These are phyloP conservation scores for Tetramorium parvispinum DNA, from an alignment of 1,140 invertebrate genomes.

Conservation along the genomic window DNA sequence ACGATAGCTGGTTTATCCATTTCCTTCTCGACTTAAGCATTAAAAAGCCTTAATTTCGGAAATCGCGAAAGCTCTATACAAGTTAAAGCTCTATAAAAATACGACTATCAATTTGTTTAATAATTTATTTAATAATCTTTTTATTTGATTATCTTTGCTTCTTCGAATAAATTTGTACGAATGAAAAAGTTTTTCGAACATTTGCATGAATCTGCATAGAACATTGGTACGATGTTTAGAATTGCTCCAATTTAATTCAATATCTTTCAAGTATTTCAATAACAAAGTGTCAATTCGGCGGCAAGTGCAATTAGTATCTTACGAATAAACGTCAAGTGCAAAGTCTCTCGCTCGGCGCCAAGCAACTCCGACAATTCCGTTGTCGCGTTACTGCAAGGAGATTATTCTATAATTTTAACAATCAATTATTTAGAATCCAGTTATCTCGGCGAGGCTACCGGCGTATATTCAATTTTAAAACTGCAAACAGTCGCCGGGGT, in stretches of 20 bases:
- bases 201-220: slow-evolving; percentile 6
- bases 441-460: slow-evolving; percentile 35
- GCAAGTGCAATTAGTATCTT: slow-evolving; percentile 27
- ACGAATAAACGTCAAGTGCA: background rate
- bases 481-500: slow-evolving; percentile 51
- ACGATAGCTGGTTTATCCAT: background rate
- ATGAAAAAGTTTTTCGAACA: background rate
- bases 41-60: background rate
- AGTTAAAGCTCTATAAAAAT: background rate
- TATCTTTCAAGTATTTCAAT: slow-evolving; percentile 12
- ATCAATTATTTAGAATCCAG: slow-evolving; percentile 60
- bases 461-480: slow-evolving; percentile 63
- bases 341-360: background rate
- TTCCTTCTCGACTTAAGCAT: background rate
- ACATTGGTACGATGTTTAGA: background rate
- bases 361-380: background rate
- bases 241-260: background rate
- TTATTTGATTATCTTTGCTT: background rate
- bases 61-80: background rate
- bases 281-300: slow-evolving; percentile 42
- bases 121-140: background rate
- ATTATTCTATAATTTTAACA: slow-evolving; percentile 63
- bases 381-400: background rate
- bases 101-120: background rate
- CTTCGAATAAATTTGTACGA: background rate